phyloP scores from a whole-genome alignment of 1,140 invertebrate genomes.

The Drosophila grimshawi region DNA sequence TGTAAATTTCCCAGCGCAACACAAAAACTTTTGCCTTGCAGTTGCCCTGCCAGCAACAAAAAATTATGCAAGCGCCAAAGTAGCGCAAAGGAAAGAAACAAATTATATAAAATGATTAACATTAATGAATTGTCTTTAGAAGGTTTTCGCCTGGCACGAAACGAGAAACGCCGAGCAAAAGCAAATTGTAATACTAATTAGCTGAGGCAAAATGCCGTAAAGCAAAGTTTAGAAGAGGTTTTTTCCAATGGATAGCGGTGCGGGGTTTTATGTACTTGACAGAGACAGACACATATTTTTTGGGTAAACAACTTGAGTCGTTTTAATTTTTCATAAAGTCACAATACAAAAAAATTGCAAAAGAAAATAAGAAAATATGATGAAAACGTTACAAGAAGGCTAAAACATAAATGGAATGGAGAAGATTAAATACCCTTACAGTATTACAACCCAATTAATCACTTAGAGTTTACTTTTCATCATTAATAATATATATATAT shows the following conservation, averaged over 20 bases:
- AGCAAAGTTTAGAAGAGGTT: conserved; percentile 67
- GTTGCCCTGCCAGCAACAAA: conserved; percentile 25
- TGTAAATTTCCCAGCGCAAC: conserved; percentile 61
- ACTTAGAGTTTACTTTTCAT: too few species aligned
- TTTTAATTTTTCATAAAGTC: conserved; percentile 80
- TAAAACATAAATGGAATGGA: conserved; percentile 17
- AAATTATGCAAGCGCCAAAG: conserved; percentile 64
- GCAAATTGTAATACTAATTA: conserved; percentile 84
- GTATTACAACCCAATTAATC: conserved; percentile 1
- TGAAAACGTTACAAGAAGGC: neutral
- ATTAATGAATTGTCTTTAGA: conserved; percentile 76
- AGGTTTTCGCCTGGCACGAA: conserved; percentile 32
- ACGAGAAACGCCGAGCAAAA: conserved; percentile 55
- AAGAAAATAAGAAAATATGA: conserved; percentile 48
- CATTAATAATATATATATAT: too few species aligned
- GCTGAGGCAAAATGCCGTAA: conserved; percentile 59
- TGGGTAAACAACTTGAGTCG: conserved; percentile 79
- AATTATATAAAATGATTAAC: conserved; percentile 81
- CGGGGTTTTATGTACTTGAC: neutral
- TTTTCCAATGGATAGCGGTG: conserved; percentile 23
- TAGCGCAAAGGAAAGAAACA: conserved; percentile 29
- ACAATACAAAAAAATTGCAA: conserved; percentile 60
- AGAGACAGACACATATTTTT: conserved; percentile 52
- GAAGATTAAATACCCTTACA: conserved; percentile 37
- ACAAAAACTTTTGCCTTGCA: conserved; percentile 53